Evolutionary conservation across 2,797 vertebrate genomes (phyloP), one percentile per base, ranked within the genome.

Genomic region (Anabacerthia variegaticeps): DNA sequence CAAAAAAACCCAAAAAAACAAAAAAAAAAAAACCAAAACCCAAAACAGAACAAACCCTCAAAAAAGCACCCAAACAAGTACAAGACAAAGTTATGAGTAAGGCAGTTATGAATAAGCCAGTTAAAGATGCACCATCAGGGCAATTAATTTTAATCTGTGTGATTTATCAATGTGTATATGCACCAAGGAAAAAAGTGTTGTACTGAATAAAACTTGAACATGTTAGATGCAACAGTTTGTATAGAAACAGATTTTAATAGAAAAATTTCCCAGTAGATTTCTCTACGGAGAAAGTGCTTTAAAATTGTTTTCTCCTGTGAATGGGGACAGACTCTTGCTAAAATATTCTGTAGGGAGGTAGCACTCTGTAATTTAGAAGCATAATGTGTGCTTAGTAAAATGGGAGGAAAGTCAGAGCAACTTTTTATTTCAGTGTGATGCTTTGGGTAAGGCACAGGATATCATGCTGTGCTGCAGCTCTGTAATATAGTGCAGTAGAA

Each of bases 381-480:
- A 86, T 71, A 54, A 61, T 43, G 36, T 41, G 6, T 92, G 75
- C 85, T 92, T 87, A 87, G 52, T 73, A 88, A 93, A 97, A 92
- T 88, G 1, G 62, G 66, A 95, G 80, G 56, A 95, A 95, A 91
- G 82, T 86, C 88, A 85, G n/a, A 79, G 48, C 88, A 82, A 95
- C 85, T 92, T 93, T 71, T 96, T 96, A 92, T 93, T 97, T 96
- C 81, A 12, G 14, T 37, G 41, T 72, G 39, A 81, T 27, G 59
- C 41, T 94, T 92, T 91, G 91, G 56, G 39, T 95, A 79, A 95
- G 88, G 58, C 94, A 90, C 68, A 87, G 79, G 73, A 83, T 93
- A 41, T 51, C 55, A 3, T 67, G 65, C 82, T 93, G 62, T 94
- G 51, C 77, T 75, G 6, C 36, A 75, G 11, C 8, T 24, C 37